These are phyloP conservation scores for Falco punctatus DNA, from an alignment of 2,113 vertebrate species.

Conservation along the genomic window DNA sequence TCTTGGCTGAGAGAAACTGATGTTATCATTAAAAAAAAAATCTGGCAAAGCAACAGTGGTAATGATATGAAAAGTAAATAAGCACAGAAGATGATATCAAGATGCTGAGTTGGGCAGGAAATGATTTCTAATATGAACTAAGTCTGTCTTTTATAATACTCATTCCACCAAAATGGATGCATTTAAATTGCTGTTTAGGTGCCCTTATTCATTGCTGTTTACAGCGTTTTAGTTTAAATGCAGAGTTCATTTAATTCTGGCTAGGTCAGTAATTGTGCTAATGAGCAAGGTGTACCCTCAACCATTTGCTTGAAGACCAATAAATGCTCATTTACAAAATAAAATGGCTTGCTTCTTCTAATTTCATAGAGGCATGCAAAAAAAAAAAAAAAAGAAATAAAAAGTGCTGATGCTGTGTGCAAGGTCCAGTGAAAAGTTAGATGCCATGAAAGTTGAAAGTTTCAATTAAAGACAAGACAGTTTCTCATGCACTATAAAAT, in stretches of 20 bases:
- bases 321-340: constrained; percentile 23
- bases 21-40: constrained; percentile 15
- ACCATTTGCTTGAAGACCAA: background rate
- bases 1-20: background rate
- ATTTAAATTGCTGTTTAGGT: constrained; percentile 52
- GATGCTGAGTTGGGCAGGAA: constrained; percentile 20
- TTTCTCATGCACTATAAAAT: background rate
- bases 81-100: background rate
- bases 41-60: background rate
- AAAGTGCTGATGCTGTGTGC: background rate
- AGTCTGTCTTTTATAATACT: background rate
- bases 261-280: constrained; percentile 44
- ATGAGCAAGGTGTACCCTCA: constrained; percentile 35
- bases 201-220: background rate
- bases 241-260: constrained; percentile 32
- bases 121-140: constrained; percentile 31
- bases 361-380: background rate
- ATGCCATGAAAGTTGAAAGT: background rate
- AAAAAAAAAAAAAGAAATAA: background rate
- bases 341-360: background rate
- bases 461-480: constrained; percentile 21
- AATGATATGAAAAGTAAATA: constrained; percentile 26
- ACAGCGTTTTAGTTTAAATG: constrained; percentile 5
- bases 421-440: constrained; percentile 22
- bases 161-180: constrained; percentile 35